phyloP scores from a whole-genome alignment of 2,888 invertebrate species.

The Neelides folsomi region DNA sequence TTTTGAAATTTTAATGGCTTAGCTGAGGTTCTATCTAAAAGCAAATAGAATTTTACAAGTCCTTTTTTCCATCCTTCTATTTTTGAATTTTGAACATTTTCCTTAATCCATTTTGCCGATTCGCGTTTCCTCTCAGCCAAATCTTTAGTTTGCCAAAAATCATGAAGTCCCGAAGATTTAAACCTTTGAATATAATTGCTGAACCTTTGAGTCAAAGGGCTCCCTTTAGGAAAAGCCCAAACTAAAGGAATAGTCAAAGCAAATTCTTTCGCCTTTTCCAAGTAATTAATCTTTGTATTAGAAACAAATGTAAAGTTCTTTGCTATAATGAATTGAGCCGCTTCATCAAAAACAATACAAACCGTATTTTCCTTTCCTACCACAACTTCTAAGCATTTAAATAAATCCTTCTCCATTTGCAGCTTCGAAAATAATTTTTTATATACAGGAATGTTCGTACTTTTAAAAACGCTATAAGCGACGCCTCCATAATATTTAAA shows the following conservation, averaged over 20 bases:
- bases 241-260: constrained; percentile 12
- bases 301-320: constrained; percentile 10
- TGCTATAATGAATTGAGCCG: constrained; percentile 9
- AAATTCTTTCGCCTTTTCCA: constrained; percentile 13
- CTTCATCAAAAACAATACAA: constrained; percentile 12
- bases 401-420: constrained; percentile 6
- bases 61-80: background rate
- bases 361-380: constrained; percentile 5
- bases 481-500: constrained; percentile 17
- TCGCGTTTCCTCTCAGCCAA: constrained; percentile 3
- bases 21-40: background rate
- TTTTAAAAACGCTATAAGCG: constrained; percentile 10
- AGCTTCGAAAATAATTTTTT: constrained; percentile 5
- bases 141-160: constrained; percentile 8
- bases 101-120: constrained; percentile 5
- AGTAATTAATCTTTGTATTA: background rate
- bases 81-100: background rate
- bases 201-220: constrained; percentile 4
- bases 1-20: constrained; percentile 8
- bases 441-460: constrained; percentile 7
- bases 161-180: constrained; percentile 7
- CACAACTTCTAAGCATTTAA: constrained; percentile 10
- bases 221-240: constrained; percentile 15
- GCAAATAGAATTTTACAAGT: background rate
- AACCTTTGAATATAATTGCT: constrained; percentile 3